phyloP scores from a whole-genome alignment of 2,797 vertebrate species.

The Rhinichthys osculus region DNA sequence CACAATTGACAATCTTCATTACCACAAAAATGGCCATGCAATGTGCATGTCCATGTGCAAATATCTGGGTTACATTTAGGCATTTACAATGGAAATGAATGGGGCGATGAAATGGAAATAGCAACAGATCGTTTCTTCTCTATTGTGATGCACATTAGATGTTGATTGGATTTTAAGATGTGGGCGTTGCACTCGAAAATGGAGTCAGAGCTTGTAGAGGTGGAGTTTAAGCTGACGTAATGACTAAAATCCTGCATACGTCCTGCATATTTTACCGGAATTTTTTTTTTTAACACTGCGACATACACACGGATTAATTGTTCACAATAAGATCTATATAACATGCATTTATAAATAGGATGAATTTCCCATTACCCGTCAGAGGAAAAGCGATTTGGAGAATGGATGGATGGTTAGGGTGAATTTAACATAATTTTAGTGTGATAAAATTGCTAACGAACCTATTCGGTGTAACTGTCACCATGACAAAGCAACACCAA shows the following conservation, averaged over 20 bases:
- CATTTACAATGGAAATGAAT: neutral
- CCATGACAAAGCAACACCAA: neutral
- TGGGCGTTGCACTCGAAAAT: neutral
- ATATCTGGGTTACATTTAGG: neutral
- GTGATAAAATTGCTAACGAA: neutral
- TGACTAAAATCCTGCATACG: neutral
- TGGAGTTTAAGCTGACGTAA: neutral
- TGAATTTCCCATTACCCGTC: neutral
- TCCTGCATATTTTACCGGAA: too few species aligned
- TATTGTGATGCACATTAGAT: neutral
- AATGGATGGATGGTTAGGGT: neutral
- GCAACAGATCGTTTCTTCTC: neutral
- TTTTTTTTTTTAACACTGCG: neutral
- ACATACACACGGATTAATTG: neutral
- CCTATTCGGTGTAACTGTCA: neutral
- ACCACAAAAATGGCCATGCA: neutral
- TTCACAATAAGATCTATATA: neutral
- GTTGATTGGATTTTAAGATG: neutral
- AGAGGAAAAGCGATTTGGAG: neutral
- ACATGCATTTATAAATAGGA: neutral
- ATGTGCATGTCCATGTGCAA: neutral
- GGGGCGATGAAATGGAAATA: neutral
- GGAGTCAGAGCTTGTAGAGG: neutral
- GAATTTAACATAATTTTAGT: neutral
- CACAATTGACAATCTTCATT: neutral